Evolutionary conservation across 2,113 vertebrate species (phyloP).

Genomic region (Callorhinus ursinus): DNA sequence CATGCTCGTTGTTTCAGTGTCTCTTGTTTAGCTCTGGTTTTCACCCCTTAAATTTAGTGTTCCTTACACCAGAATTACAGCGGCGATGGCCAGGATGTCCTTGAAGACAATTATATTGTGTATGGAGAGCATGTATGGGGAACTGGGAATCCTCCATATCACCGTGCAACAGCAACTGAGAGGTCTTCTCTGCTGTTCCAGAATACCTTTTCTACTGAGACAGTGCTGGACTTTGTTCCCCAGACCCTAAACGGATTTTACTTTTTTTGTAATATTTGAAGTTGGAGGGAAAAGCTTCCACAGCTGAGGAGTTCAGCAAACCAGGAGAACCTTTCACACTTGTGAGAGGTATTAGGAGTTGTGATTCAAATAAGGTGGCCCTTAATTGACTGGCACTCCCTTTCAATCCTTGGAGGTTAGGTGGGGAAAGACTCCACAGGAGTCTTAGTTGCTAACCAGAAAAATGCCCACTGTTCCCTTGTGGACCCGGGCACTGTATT

Average conservation of each 20-base stretch:
- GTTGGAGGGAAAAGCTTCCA: not conserved
- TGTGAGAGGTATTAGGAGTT: not conserved
- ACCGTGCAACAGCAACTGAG: too few relatives aligned
- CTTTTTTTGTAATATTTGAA: not conserved
- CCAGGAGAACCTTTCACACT: not conserved
- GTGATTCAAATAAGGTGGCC: not conserved
- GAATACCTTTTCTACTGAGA: not conserved
- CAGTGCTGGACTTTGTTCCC: not conserved
- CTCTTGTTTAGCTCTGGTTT: not conserved
- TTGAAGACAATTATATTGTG: not conserved
- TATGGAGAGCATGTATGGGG: not conserved
- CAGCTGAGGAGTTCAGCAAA: not conserved
- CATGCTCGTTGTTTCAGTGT: not conserved
- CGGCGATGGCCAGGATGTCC: not conserved
- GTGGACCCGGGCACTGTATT: not conserved
- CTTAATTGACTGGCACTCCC: not conserved
- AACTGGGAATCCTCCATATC: not conserved
- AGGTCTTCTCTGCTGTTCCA: not conserved
- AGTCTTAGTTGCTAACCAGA: not conserved
- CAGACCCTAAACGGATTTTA: not conserved
- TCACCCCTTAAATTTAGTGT: not conserved
- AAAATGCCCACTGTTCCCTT: not conserved
- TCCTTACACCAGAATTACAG: not conserved
- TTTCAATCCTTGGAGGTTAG: not conserved
- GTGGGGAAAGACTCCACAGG: rapidly evolving